Conservation (phyloP, 2,888 invertebrate species). For the Andrena trimmerana region DNA sequence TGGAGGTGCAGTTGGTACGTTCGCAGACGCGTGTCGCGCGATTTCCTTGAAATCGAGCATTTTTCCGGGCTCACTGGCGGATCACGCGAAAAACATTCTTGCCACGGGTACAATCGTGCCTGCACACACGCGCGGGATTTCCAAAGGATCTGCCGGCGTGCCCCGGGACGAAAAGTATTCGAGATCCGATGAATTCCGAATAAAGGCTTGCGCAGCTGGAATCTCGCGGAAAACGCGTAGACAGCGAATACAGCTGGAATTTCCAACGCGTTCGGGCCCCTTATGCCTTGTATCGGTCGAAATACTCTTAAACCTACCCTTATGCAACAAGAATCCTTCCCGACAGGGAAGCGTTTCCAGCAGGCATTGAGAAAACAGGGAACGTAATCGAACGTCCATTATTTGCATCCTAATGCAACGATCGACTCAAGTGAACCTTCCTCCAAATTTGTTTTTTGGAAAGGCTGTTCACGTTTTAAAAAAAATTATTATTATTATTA, state of each 20-base stretch:
- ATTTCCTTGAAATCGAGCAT: conserved; percentile 50
- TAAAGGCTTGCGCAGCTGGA: conserved; percentile 48
- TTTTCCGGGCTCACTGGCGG: conserved; percentile 31
- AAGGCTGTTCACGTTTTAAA: too few species aligned
- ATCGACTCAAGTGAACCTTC: too few species aligned
- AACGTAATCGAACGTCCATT: too few species aligned
- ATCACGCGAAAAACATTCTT: conserved; percentile 63
- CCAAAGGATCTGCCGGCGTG: conserved; percentile 36
- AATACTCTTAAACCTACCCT: conserved; percentile 21
- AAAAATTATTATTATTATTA: too few species aligned
- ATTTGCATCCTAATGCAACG: too few species aligned
- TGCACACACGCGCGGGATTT: conserved; percentile 30
- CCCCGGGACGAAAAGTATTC: conserved; percentile 51
- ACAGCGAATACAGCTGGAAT: conserved; percentile 35
- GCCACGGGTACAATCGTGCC: conserved; percentile 41
- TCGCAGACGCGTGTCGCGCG: conserved; percentile 24
- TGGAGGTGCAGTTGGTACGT: conserved; percentile 5
- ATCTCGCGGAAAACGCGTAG: conserved; percentile 20
- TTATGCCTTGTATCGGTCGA: conserved; percentile 6
- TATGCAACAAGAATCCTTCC: conserved; percentile 6
- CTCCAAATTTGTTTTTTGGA: too few species aligned
- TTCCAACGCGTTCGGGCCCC: conserved; percentile 14
- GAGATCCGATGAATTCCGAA: conserved; percentile 62
- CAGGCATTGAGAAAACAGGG: background rate
- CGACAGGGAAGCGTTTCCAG: background rate